A percentile compares a stretch with the other conserved stretches of the same genome.
phyloP scores from a whole-genome alignment of 2,797 vertebrate genomes.

The Sparus aurata region DNA sequence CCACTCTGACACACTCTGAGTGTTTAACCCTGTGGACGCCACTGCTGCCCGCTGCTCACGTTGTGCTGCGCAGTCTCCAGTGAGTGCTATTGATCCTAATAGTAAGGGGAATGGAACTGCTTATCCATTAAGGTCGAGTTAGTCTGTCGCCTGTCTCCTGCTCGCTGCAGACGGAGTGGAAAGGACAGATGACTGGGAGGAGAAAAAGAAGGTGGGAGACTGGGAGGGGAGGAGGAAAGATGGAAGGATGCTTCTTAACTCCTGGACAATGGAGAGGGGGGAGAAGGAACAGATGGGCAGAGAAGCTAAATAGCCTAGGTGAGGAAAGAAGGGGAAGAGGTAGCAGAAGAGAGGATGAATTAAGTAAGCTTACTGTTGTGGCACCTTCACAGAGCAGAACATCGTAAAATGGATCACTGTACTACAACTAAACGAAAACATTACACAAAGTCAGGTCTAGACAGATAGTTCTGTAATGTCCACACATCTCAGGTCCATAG shows the following conservation, averaged over 20 bases:
- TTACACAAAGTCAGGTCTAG: neutral
- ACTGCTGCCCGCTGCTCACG: neutral
- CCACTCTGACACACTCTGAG: conserved; percentile 49
- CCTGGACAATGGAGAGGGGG: neutral
- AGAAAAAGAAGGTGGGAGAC: conserved; percentile 20
- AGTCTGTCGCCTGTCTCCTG: conserved; percentile 50
- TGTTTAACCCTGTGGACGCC: conserved; percentile 49
- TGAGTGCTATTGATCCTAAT: conserved; percentile 70
- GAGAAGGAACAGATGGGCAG: neutral
- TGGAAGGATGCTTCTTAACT: conserved; percentile 3
- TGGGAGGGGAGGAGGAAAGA: neutral
- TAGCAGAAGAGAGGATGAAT: neutral
- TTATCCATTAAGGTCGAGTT: conserved; percentile 69
- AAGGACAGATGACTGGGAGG: conserved; percentile 33
- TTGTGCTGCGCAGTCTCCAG: conserved; percentile 30
- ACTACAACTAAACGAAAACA: neutral
- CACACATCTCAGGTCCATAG: neutral
- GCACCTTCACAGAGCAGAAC: neutral
- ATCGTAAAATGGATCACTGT: neutral
- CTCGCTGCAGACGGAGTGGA: conserved; percentile 36
- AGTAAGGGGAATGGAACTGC: conserved; percentile 40
- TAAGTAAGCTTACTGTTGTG: neutral
- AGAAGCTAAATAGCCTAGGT: neutral
- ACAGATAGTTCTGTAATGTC: neutral
- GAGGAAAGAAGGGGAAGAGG: neutral